Percentiles rank a stretch among this genome's conserved stretches.
Evolutionary conservation across 1,140 invertebrate species (phyloP).

Genomic region (Globodera ellingtonae): DNA sequence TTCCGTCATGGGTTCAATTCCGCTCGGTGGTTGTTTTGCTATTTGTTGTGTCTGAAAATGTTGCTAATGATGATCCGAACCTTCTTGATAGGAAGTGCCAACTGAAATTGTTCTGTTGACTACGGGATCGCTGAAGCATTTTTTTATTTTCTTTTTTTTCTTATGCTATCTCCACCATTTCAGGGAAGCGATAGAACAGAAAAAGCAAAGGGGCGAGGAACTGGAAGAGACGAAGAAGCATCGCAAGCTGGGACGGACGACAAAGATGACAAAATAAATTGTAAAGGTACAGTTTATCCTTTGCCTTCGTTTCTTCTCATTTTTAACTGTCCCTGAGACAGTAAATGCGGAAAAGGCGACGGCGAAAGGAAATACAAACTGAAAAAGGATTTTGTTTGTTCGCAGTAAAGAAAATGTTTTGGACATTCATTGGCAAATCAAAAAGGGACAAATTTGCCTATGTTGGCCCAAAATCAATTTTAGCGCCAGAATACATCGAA

Average conservation of each 20-base stretch:
- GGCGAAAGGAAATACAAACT: conserved; percentile 20
- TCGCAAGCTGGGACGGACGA: not conserved
- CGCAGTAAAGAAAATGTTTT: not conserved
- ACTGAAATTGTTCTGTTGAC: not conserved
- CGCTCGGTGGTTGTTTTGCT: not conserved
- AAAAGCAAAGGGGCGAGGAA: not conserved
- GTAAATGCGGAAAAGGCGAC: conserved; percentile 7
- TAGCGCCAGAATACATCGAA: conserved; percentile 11
- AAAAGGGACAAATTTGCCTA: not conserved
- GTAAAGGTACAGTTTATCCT: not conserved
- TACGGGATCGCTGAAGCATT: conserved; percentile 14
- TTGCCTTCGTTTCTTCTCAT: not conserved
- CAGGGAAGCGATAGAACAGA: not conserved
- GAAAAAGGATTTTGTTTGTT: not conserved
- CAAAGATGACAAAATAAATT: not conserved
- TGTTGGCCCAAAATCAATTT: conserved; percentile 3
- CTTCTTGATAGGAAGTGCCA: not conserved
- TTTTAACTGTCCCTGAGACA: not conserved
- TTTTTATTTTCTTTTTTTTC: not conserved
- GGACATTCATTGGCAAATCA: not conserved
- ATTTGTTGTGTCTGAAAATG: not conserved
- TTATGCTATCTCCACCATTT: not conserved
- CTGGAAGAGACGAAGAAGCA: too few relatives aligned
- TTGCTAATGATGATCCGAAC: not conserved
- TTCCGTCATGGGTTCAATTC: not conserved